Conservation (phyloP, 2,797 vertebrate genomes). For the Nyctalus aviator region DNA sequence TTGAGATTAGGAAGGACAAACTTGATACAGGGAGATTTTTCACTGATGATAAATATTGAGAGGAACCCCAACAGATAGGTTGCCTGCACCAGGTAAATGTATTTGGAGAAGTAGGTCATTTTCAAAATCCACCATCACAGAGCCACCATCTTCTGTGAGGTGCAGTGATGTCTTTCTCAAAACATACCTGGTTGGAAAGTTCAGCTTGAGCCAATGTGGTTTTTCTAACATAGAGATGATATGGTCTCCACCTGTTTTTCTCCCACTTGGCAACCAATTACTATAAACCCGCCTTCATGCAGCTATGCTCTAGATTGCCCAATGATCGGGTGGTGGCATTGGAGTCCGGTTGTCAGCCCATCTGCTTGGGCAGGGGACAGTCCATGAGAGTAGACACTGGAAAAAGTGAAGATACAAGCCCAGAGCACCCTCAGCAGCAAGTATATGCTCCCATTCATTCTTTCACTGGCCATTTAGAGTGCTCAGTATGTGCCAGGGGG, state of each 20-base stretch:
- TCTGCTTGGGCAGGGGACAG: not conserved
- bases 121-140: not conserved
- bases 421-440: not conserved
- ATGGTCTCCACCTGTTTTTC: not conserved
- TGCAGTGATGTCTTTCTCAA: not conserved
- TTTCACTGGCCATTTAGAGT: not conserved
- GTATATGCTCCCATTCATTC: not conserved
- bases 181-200: not conserved
- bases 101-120: not conserved
- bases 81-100: not conserved
- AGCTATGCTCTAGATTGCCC: not conserved
- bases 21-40: not conserved
- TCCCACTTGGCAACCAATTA: not conserved
- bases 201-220: not conserved
- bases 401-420: not conserved
- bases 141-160: not conserved
- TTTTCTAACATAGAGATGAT: not conserved
- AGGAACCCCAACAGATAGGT: not conserved
- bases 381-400: not conserved
- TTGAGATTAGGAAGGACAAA: not conserved
- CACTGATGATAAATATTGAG: not conserved
- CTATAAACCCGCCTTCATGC: not conserved
- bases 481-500: not conserved
- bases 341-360: not conserved
- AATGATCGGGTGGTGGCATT: not conserved